Conservation (phyloP, 2,113 vertebrate species). For the Petrocephalus zakoni region DNA sequence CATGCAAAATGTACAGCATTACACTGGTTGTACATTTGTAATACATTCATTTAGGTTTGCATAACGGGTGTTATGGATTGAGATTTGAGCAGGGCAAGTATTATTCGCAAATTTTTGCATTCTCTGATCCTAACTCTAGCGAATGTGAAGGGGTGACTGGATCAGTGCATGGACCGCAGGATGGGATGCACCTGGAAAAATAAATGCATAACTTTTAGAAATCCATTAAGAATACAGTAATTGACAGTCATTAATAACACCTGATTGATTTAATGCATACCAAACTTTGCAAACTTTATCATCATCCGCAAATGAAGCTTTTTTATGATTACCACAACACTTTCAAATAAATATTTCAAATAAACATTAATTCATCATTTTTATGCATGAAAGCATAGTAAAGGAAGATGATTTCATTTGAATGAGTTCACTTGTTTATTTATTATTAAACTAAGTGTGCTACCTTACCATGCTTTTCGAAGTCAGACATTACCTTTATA, state of each 20-base stretch:
- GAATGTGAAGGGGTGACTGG: neutral
- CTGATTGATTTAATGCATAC: neutral
- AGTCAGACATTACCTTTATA: neutral
- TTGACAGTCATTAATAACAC: neutral
- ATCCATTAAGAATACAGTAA: neutral
- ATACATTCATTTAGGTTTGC: too few species aligned
- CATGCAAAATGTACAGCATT: too few species aligned
- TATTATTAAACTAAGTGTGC: neutral
- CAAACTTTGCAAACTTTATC: neutral
- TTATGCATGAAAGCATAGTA: neutral
- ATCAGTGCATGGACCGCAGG: neutral
- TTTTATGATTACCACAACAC: neutral
- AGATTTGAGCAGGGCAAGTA: too few species aligned
- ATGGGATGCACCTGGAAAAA: neutral
- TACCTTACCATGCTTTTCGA: neutral
- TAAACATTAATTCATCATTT: neutral
- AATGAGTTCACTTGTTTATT: neutral
- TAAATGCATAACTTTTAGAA: neutral
- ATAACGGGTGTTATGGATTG: too few species aligned
- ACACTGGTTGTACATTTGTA: too few species aligned
- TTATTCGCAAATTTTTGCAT: too few species aligned
- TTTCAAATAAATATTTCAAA: too few species aligned
- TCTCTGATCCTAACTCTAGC: too few species aligned
- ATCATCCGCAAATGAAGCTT: neutral
- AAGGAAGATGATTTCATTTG: neutral